Evolutionary conservation across 2,113 vertebrate species (phyloP).

Genomic region (Chionodraco myersi): DNA sequence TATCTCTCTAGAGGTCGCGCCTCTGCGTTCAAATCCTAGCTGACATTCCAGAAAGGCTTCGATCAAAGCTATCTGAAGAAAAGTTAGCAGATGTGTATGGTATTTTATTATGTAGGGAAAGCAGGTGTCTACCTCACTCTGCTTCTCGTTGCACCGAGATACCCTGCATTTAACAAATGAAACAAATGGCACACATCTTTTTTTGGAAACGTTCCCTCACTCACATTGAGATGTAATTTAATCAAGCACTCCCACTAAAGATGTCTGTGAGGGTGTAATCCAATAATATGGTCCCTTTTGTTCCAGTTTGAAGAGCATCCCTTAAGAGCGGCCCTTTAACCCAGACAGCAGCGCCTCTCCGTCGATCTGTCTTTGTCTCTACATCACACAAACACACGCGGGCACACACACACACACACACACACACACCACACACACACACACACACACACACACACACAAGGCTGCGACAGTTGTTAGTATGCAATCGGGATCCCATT

Average conservation of each 20-base stretch:
- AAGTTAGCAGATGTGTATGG: background rate
- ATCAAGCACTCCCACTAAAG: constrained; percentile 56
- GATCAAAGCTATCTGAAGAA: background rate
- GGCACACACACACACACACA: too few relatives aligned
- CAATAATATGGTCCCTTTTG: constrained; percentile 66
- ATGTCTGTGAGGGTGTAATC: constrained; percentile 64
- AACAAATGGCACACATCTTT: constrained; percentile 23
- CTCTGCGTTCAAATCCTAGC: background rate
- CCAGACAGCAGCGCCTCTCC: constrained; percentile 44
- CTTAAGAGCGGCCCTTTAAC: constrained; percentile 41
- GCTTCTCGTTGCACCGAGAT: background rate
- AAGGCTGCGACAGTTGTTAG: constrained; percentile 42
- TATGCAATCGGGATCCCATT: constrained; percentile 48
- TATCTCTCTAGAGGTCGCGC: background rate
- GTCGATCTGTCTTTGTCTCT: constrained; percentile 44
- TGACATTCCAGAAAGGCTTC: background rate
- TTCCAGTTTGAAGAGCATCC: constrained; percentile 56
- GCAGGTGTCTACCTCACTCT: background rate
- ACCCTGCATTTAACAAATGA: constrained; percentile 56
- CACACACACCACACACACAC: constrained; percentile 11
- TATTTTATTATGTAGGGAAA: constrained; percentile 6
- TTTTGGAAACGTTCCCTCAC: constrained; percentile 39
- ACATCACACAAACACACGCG: background rate
- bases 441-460: constrained; percentile 17
- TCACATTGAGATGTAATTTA: constrained; percentile 57